Conservation (phyloP, 2,797 vertebrate species). For the Sus cebifrons region DNA sequence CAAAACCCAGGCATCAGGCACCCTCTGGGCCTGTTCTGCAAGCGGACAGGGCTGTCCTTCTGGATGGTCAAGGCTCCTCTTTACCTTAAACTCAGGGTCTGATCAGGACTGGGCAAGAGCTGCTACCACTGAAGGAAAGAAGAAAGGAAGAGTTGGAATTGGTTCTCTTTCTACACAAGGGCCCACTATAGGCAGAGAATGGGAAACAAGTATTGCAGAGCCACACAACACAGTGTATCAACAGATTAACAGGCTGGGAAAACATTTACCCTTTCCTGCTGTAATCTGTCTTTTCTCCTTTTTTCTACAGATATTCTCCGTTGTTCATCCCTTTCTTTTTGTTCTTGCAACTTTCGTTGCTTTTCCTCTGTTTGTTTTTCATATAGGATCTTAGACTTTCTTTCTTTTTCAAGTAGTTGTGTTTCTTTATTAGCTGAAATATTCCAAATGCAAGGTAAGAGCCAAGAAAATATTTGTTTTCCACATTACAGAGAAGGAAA, state of each 20-base stretch:
- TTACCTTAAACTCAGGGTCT: background rate
- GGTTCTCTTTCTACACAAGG: background rate
- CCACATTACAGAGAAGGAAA: slow-evolving; percentile 52
- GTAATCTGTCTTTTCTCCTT: slow-evolving; percentile 96
- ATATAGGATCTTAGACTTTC: slow-evolving; percentile 95
- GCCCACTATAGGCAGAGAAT: slow-evolving; percentile 10
- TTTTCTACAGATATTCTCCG: slow-evolving; percentile 95
- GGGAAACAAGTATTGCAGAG: background rate
- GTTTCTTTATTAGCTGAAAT: slow-evolving; percentile 94
- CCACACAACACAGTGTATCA: background rate
- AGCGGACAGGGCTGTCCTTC: background rate
- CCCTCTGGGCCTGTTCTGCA: background rate
- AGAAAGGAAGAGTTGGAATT: background rate
- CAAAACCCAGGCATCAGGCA: background rate
- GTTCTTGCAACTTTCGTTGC: slow-evolving; percentile 95
- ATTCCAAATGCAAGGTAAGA: slow-evolving; percentile 75
- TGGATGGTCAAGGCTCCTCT: background rate
- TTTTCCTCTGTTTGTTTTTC: slow-evolving; percentile 97
- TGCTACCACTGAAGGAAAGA: background rate
- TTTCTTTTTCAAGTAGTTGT: slow-evolving; percentile 96
- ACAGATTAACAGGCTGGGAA: background rate
- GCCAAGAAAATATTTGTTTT: slow-evolving; percentile 72
- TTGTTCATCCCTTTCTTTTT: slow-evolving; percentile 96
- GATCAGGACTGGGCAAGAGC: background rate
- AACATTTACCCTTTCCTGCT: slow-evolving; percentile 95